Percentiles rank a stretch among this genome's conserved stretches.
These are phyloP conservation scores for Cololabis saira DNA, from an alignment of 2,113 vertebrate genomes.

Conservation along the genomic window DNA sequence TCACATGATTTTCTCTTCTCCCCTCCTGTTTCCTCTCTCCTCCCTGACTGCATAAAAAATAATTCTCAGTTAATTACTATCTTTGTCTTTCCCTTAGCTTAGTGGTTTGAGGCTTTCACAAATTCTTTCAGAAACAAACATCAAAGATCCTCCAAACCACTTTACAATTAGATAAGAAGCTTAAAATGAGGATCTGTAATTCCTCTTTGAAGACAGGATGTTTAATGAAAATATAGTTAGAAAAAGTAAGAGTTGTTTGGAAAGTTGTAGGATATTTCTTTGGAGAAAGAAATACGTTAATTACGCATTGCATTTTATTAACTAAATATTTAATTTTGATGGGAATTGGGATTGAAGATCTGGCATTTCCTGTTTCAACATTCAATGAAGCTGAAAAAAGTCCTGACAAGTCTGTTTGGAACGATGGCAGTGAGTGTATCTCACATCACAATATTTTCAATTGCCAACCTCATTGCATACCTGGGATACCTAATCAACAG, in stretches of 20 bases:
- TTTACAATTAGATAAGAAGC: conserved; percentile 68
- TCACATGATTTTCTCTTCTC: background rate
- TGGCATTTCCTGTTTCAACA: conserved; percentile 27
- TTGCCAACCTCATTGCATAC: too few species aligned
- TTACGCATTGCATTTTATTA: conserved; percentile 45
- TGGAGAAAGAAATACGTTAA: conserved; percentile 51
- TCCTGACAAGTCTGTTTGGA: conserved; percentile 7
- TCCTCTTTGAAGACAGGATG: conserved; percentile 58
- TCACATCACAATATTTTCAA: too few species aligned
- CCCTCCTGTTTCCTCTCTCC: background rate
- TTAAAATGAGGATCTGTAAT: conserved; percentile 56
- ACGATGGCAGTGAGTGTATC: background rate
- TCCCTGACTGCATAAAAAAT: conserved; percentile 30
- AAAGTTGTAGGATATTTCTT: conserved; percentile 41
- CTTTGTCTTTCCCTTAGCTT: conserved; percentile 45
- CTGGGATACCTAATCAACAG: background rate
- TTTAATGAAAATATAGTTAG: conserved; percentile 29
- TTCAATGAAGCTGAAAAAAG: conserved; percentile 25
- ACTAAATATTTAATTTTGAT: conserved; percentile 51
- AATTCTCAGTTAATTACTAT: conserved; percentile 56
- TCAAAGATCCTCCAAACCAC: conserved; percentile 72
- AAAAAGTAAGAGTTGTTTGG: conserved; percentile 38
- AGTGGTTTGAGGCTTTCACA: conserved; percentile 53
- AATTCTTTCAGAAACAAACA: conserved; percentile 71
- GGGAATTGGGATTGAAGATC: conserved; percentile 36